These are phyloP conservation scores for Leptothorax acervorum DNA, from an alignment of 2,888 invertebrate genomes.

Conservation along the genomic window DNA sequence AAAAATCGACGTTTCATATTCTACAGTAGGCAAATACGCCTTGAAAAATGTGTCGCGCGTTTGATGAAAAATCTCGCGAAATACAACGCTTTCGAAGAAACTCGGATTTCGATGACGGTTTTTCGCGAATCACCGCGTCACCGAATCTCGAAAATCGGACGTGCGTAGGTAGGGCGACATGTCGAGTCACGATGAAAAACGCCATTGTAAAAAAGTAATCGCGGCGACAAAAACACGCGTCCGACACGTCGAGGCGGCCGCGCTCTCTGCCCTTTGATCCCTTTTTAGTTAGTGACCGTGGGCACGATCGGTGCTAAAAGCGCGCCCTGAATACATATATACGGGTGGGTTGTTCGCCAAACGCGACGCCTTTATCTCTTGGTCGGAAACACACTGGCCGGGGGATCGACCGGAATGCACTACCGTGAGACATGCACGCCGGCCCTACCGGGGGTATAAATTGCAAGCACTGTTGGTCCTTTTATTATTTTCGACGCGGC, in stretches of 20 bases:
- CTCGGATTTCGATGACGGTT: slow-evolving; percentile 7
- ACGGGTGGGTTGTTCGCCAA: slow-evolving; percentile 58
- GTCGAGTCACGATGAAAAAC: slow-evolving; percentile 23
- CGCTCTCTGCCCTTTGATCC: slow-evolving; percentile 66
- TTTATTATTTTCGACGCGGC: slow-evolving; percentile 69
- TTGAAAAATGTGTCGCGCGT: background rate
- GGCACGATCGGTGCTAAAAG: slow-evolving; percentile 65
- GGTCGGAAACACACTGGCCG: slow-evolving; percentile 18
- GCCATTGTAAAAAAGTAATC: slow-evolving; percentile 32
- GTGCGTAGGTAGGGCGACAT: background rate
- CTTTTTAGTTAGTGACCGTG: slow-evolving; percentile 63
- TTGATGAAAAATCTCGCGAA: background rate
- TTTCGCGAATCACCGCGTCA: slow-evolving; percentile 32
- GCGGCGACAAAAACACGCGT: slow-evolving; percentile 42
- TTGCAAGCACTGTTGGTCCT: slow-evolving; percentile 63
- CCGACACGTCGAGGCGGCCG: slow-evolving; percentile 42
- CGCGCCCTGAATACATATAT: slow-evolving; percentile 52
- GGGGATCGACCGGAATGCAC: slow-evolving; percentile 36
- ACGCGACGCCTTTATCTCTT: slow-evolving; percentile 59
- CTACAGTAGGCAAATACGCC: background rate
- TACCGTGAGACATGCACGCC: slow-evolving; percentile 42
- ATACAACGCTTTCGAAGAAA: slow-evolving; percentile 49
- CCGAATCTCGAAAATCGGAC: slow-evolving; percentile 20
- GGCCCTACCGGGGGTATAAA: slow-evolving; percentile 56
- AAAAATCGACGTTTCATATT: background rate